Base-by-base conservation (phyloP, 2,797 vertebrate species). In the Hozukius guyotensis region DNA sequence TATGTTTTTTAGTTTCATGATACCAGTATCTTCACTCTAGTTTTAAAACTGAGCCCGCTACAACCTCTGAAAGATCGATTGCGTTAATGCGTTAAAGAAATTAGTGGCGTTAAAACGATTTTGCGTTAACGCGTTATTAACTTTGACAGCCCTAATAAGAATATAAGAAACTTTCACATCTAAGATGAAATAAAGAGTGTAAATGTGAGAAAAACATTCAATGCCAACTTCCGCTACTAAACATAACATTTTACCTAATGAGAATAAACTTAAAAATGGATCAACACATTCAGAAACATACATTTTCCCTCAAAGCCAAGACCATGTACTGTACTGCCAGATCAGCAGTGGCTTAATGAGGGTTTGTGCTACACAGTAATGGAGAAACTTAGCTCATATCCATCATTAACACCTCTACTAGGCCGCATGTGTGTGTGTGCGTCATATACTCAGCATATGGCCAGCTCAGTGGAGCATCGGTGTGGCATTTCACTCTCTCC, bases 401-500 rank as follows among this genome's bases (percentile, higher is more conserved):
- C 25, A 57, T 57, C 56, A 82, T 38, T 74, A 81, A 61, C 71
- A 77, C 36, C 22, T 62, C 56, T 4, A 13, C 14, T 52, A 79
- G 71, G n/a, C 46, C 10, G 6, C 1, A 36, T 67, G 73, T 59
- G 49, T 59, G 52, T 56, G 36, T 38, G 78, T 63, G 57, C 27
- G 42, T 32, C 1, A 66, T n/a, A 68, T 13, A 61, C 72, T 61
- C 64, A 73, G 81, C 79, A 87, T 78, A 88, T 88, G 82, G 77
- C 8, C 57, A 11, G 66, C 80, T 53, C 86, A 74, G 80, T 67
- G 53, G 84, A 80, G 70, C 68, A 63, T 70, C 81, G 55, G 78
- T 77, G 82, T 78, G 84, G 61, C 65, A 79, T 85, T 87, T 85
- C 83, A 61, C 79, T 66, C 77, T 70, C 75, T 61, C 60, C 49